Conservation (phyloP, 2,888 invertebrate genomes). For the Drosophila basisetae region DNA sequence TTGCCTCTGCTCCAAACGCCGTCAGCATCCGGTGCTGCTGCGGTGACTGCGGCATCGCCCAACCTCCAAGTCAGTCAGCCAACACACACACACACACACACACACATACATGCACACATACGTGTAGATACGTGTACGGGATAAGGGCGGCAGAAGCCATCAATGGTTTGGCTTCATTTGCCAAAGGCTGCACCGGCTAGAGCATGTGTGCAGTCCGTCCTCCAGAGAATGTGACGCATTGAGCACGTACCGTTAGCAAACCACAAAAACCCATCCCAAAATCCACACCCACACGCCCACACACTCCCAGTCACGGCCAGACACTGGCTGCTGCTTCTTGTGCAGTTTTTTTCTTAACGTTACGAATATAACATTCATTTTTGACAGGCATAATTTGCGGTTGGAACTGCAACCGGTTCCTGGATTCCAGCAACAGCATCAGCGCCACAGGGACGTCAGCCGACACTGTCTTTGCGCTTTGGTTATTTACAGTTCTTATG, state of each 20-base stretch:
- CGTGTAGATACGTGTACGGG: slow-evolving; percentile 1
- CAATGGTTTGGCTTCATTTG: slow-evolving; percentile 63
- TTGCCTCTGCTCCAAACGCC: slow-evolving; percentile 40
- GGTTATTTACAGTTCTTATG: slow-evolving; percentile 74
- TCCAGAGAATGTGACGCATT: slow-evolving; percentile 76
- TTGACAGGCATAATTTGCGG: slow-evolving; percentile 80
- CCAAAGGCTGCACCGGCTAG: slow-evolving; percentile 26
- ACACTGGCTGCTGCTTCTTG: slow-evolving; percentile 14
- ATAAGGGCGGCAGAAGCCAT: slow-evolving; percentile 30
- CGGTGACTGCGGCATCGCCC: slow-evolving; percentile 50
- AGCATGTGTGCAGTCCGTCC: slow-evolving; percentile 45
- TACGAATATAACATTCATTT: slow-evolving; percentile 79
- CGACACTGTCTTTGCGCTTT: slow-evolving; percentile 13
- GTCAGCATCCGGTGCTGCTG: slow-evolving; percentile 56
- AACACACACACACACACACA: slow-evolving; percentile 7
- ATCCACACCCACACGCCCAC: slow-evolving; percentile 3
- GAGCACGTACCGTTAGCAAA: slow-evolving; percentile 68
- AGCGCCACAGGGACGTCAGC: slow-evolving; percentile 50
- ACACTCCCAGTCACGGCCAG: not conserved
- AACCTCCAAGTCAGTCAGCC: slow-evolving; percentile 60
- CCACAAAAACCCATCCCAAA: slow-evolving; percentile 51
- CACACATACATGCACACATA: not conserved
- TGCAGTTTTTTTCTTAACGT: slow-evolving; percentile 50
- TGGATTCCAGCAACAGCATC: slow-evolving; percentile 14
- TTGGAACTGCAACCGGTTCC: slow-evolving; percentile 42